A percentile compares a stretch with the other conserved stretches of the same genome.
Evolutionary conservation across 1,140 invertebrate species (phyloP).

Genomic region (Ceratina australensis): DNA sequence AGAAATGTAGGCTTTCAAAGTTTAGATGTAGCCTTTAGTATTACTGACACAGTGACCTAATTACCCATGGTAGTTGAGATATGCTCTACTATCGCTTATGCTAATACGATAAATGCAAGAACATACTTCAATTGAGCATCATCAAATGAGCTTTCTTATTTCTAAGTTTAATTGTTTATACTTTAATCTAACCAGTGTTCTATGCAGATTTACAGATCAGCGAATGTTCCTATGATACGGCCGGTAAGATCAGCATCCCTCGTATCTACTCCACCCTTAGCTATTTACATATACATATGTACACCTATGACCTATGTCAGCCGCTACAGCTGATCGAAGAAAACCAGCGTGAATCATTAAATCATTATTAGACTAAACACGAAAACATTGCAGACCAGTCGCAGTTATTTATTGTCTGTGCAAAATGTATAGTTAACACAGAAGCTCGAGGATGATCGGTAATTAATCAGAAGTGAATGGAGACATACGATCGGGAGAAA

Average conservation of each 20-base stretch:
- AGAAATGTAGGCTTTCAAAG: too few relatives aligned
- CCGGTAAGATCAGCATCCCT: constrained; percentile 26
- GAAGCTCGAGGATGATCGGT: background rate
- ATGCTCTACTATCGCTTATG: too few relatives aligned
- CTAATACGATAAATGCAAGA: too few relatives aligned
- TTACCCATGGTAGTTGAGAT: too few relatives aligned
- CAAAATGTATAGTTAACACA: constrained; percentile 30
- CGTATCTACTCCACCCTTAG: constrained; percentile 18
- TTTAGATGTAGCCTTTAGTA: too few relatives aligned
- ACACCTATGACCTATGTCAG: background rate
- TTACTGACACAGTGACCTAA: too few relatives aligned
- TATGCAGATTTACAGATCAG: too few relatives aligned
- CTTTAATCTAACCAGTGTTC: too few relatives aligned
- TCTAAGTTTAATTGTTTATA: too few relatives aligned
- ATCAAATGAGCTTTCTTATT: too few relatives aligned
- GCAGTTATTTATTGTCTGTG: constrained; percentile 17
- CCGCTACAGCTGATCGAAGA: constrained; percentile 39
- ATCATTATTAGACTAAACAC: constrained; percentile 16
- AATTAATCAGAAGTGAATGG: constrained; percentile 35
- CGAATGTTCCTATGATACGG: background rate
- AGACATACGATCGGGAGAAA: background rate
- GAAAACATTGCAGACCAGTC: constrained; percentile 13
- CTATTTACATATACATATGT: constrained; percentile 13
- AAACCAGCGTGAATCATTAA: constrained; percentile 15
- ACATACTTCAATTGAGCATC: too few relatives aligned